Evolutionary conservation across 2,113 vertebrate species (phyloP), one percentile per base, ranked within the genome.

Genomic region (Leptobrachium leishanense): DNA sequence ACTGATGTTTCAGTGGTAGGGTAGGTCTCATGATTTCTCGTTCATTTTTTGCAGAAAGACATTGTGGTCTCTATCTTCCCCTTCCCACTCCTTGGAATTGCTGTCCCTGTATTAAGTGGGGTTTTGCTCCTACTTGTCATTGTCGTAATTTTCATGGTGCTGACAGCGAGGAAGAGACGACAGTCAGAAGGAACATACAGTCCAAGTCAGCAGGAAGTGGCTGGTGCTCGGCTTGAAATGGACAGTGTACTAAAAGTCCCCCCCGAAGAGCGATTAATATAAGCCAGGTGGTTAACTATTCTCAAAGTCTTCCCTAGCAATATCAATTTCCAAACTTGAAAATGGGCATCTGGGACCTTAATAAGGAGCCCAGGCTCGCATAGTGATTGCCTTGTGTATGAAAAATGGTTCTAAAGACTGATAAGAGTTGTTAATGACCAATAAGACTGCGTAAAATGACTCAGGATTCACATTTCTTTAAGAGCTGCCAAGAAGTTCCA

Each of bases 181-280:
- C 98, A 98, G 77, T 98, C 97, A 0, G 97, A 99, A 88, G 98
- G 98, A 81, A 98, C 96, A 54, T 99, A 99, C 90, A 99, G 96
- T 79, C 98, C 98, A 2, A 99, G 98, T 86, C 94, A 94, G 72
- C 98, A 99, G 90, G 98, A 99, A 74, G 96, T 98, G 81, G 97
- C 95, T 0, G 98, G 98, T 43, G 98, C 98, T 15, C 90, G 97
- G 63, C 75, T 99, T 83, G 98, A 99, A 90, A 99, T 99, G 98
- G 97, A 97, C 91, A 98, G 93, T 43, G 96, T 99, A 39, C 95
- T 99, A 64, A 99, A 99, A 87, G 95, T 99, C 84, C 98, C 98
- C 0, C 98, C 98, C 0, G 98, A 99, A 63, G 98, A 99, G 90
- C 94, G 98, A 82, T 84, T 98, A 59, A 97, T 97, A 85, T 96